phyloP scores from a whole-genome alignment of 2,113 vertebrate species.

The Xyliphius kryptos region DNA sequence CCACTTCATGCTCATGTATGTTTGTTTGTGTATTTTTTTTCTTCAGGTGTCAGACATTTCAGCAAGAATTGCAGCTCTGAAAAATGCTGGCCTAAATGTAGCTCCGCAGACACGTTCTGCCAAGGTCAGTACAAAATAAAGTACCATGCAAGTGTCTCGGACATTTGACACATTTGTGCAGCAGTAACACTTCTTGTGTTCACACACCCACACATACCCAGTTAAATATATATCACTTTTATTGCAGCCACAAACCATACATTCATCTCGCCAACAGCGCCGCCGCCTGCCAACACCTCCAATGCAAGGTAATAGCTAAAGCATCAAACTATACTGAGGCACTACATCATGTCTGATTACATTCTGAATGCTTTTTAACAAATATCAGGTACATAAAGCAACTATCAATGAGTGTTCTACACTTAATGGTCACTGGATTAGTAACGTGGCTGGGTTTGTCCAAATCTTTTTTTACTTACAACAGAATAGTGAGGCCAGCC shows the following conservation, averaged over 20 bases:
- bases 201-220: no score
- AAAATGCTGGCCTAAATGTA: conserved; percentile 87
- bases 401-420: no score
- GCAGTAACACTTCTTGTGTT: no score
- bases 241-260: conserved; percentile 78
- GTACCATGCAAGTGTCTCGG: conserved; percentile 19
- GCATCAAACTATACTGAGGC: background rate
- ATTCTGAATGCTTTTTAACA: no score
- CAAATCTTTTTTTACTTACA: no score
- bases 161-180: conserved; percentile 4
- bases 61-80: conserved; percentile 88
- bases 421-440: no score
- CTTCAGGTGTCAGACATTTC: conserved; percentile 85
- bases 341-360: no score
- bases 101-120: conserved; percentile 73
- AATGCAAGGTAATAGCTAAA: conserved; percentile 61
- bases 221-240: conserved; percentile 27
- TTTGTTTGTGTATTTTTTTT: no score
- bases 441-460: no score
- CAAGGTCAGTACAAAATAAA: conserved; percentile 48
- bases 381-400: no score
- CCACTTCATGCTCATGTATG: no score
- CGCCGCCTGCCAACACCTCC: conserved; percentile 85
- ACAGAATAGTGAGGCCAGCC: no score
- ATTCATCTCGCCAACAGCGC: conserved; percentile 80